Evolutionary conservation across 2,888 invertebrate genomes (phyloP), one percentile per base, ranked within the genome.

Genomic region (Podabrus alpinus): DNA sequence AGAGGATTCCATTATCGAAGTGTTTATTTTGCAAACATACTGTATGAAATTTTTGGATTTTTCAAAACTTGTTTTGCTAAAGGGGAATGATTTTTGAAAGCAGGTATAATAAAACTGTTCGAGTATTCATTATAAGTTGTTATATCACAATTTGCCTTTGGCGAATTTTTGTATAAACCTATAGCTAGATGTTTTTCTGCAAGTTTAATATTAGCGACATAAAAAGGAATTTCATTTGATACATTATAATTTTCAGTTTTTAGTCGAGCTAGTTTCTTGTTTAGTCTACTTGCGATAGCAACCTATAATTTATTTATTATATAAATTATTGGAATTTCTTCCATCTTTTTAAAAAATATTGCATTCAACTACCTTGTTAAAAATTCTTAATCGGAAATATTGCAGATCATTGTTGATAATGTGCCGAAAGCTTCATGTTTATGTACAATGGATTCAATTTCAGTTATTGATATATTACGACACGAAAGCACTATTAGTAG

Each of bases 21-120:
- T 61, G 24, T 16, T 24, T 69, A 25, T 60, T 25, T 10, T 29
- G 62, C n/a, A 64, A 64, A 21, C n/a, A 19, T 64, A 15, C 15
- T 25, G 69, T 29, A 62, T 16, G 62, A 29, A 69, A 61, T n/a
- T 69, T 69, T 29, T 61, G 69, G 69, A 69, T 69, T 69, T 69
- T 69, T 60, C 61, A 45, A 13, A 16, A 9, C 60, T 16, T 29
- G 25, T 69, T 64, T 21, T 64, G 13, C 62, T 21, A 19, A n/a
- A 64, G 62, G 62, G 45, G 45, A 45, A 64, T 64, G 21, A 17
- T 64, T 64, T 21, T 64, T 64, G 19, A 64, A 19, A 19, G 21
- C 62, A 64, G 62, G 62, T 64, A 64, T 64, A 45, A 45, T 45
- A 19, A 64, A 64, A 19, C 17, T 61, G 17, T 61, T 64, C 62